phyloP scores from a whole-genome alignment of 1,140 invertebrate genomes.

The Cydia splendana region DNA sequence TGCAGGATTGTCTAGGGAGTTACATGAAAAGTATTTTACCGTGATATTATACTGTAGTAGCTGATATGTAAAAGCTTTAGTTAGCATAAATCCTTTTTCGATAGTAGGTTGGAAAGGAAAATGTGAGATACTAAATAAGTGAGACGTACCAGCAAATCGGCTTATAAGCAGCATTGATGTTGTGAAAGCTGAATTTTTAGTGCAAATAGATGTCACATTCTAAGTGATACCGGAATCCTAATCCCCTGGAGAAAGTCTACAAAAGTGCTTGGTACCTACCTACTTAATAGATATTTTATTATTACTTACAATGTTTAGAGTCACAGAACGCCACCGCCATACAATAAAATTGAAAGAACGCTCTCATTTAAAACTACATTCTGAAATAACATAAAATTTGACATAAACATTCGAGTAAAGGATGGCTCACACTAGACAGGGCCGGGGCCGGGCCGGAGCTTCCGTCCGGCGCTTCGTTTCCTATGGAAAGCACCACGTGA shows the following conservation, averaged over 20 bases:
- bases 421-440: too few species aligned
- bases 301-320: too few species aligned
- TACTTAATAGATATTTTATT: too few species aligned
- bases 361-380: too few species aligned
- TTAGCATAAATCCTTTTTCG: conserved; percentile 26
- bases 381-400: too few species aligned
- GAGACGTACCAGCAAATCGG: conserved; percentile 30
- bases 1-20: neutral
- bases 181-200: conserved; percentile 5
- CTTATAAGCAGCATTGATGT: conserved; percentile 1
- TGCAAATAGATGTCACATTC: neutral
- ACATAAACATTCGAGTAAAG: too few species aligned
- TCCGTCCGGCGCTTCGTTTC: too few species aligned
- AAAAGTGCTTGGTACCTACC: neutral
- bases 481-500: too few species aligned
- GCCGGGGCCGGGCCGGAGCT: too few species aligned
- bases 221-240: conserved; percentile 3
- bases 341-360: too few species aligned
- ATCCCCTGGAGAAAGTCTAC: neutral
- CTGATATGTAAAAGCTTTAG: conserved; percentile 5
- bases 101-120: conserved; percentile 11
- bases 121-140: conserved; percentile 7
- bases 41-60: neutral
- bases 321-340: too few species aligned
- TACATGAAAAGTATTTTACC: neutral